Percentiles rank a stretch among this genome's conserved stretches.
phyloP scores from a whole-genome alignment of 2,113 vertebrate species.

The Pelodiscus sinensis region DNA sequence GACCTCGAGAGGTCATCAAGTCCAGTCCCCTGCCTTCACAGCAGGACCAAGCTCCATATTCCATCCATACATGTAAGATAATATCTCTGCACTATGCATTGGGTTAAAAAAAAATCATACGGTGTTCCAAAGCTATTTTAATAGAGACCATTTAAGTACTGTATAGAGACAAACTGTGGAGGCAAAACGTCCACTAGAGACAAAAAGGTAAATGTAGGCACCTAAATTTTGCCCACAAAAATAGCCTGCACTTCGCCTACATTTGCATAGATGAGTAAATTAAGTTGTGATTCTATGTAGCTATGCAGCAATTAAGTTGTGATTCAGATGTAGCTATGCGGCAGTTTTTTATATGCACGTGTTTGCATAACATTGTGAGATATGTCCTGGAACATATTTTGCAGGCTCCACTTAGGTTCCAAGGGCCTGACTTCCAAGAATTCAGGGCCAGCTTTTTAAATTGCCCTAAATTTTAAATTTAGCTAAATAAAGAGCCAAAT shows the following conservation, averaged over 20 bases:
- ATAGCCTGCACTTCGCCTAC: not conserved
- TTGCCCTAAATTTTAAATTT: not conserved
- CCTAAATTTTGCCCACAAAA: not conserved
- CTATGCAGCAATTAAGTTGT: too few species aligned
- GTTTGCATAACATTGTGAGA: not conserved
- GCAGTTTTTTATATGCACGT: not conserved
- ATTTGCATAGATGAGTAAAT: not conserved
- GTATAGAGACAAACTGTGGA: not conserved
- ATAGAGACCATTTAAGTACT: not conserved
- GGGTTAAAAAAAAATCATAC: not conserved
- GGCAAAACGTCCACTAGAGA: not conserved
- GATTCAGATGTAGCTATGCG: not conserved
- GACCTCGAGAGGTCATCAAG: too few species aligned
- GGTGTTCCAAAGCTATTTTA: not conserved
- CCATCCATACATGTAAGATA: not conserved
- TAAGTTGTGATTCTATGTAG: not conserved
- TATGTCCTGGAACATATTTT: not conserved
- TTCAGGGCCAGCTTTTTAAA: not conserved
- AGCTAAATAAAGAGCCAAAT: not conserved
- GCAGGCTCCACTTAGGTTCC: not conserved
- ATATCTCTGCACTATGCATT: not conserved
- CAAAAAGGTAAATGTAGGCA: not conserved
- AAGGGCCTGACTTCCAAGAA: accelerated
- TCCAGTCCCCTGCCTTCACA: too few species aligned
- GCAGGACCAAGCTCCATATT: too few species aligned